Percentiles rank a stretch among this genome's conserved stretches.
Conservation (phyloP, 2,113 vertebrate species). For the Scytalopus superciliaris region DNA sequence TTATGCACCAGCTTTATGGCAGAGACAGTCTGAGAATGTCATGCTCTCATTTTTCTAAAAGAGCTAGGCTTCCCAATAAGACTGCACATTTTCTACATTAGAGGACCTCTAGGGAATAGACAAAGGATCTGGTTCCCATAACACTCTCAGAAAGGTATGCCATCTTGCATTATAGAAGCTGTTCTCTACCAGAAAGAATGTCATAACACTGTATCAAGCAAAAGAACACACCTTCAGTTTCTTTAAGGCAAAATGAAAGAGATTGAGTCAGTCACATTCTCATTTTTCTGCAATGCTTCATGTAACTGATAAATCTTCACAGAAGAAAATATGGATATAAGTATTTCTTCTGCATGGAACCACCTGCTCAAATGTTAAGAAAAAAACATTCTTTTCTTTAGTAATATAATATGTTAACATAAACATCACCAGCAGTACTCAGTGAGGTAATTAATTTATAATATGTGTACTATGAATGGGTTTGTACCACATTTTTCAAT, state of each 20-base stretch:
- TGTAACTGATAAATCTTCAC: not conserved
- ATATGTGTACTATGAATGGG: not conserved
- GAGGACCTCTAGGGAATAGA: not conserved
- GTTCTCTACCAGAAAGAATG: not conserved
- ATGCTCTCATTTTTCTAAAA: not conserved
- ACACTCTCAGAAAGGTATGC: not conserved
- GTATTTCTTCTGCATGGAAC: not conserved
- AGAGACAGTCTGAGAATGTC: not conserved
- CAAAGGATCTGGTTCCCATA: not conserved
- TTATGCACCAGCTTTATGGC: not conserved
- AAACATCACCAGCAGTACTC: not conserved
- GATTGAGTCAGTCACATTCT: rapidly evolving
- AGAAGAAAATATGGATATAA: not conserved
- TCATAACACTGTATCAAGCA: not conserved
- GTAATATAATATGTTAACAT: not conserved
- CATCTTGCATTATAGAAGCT: not conserved
- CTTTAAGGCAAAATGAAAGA: not conserved
- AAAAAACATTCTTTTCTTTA: not conserved
- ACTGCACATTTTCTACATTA: not conserved
- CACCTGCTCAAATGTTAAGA: not conserved
- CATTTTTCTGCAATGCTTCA: not conserved
- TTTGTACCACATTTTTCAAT: not conserved
- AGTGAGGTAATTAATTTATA: not conserved
- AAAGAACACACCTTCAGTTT: not conserved
- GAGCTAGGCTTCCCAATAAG: not conserved